These are phyloP conservation scores for Musca vetustissima DNA, from an alignment of 1,140 invertebrate genomes.

Conservation along the genomic window DNA sequence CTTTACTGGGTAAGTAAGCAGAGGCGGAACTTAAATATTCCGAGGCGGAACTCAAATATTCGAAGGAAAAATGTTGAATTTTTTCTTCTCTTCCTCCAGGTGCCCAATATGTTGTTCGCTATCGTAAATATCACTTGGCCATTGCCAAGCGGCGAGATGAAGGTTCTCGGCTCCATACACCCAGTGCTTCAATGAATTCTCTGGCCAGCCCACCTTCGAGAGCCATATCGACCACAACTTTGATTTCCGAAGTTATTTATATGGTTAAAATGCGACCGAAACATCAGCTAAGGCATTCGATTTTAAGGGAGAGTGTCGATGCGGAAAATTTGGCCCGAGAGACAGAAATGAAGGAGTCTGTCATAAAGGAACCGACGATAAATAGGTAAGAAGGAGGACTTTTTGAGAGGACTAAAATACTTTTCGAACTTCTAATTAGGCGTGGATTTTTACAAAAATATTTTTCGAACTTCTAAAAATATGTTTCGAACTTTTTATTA, in stretches of 20 bases:
- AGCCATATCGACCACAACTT: conserved; percentile 57
- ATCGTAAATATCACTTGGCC: conserved; percentile 70
- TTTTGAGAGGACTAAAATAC: too few species aligned
- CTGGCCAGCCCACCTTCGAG: conserved; percentile 43
- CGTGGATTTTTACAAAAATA: too few species aligned
- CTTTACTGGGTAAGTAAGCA: conserved; percentile 57
- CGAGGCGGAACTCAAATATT: too few species aligned
- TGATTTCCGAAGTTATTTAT: conserved; percentile 72
- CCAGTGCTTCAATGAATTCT: conserved; percentile 56
- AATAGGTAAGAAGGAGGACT: conserved; percentile 20
- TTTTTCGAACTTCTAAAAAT: too few species aligned
- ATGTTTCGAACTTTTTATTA: too few species aligned
- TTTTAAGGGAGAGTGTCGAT: conserved; percentile 51
- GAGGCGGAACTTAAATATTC: not conserved
- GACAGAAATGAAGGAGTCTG: conserved; percentile 45
- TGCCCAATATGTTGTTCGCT: conserved; percentile 67
- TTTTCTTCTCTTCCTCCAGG: conserved; percentile 36
- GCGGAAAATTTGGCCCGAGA: conserved; percentile 46
- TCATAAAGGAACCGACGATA: conserved; percentile 17
- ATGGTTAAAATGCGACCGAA: conserved; percentile 61
- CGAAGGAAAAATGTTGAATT: too few species aligned
- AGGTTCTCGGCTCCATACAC: conserved; percentile 65
- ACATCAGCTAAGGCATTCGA: conserved; percentile 46
- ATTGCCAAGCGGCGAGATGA: conserved; percentile 56
- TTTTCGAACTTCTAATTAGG: too few species aligned